These are phyloP conservation scores for Tetramorium parvispinum DNA, from an alignment of 1,140 invertebrate genomes.

Conservation along the genomic window DNA sequence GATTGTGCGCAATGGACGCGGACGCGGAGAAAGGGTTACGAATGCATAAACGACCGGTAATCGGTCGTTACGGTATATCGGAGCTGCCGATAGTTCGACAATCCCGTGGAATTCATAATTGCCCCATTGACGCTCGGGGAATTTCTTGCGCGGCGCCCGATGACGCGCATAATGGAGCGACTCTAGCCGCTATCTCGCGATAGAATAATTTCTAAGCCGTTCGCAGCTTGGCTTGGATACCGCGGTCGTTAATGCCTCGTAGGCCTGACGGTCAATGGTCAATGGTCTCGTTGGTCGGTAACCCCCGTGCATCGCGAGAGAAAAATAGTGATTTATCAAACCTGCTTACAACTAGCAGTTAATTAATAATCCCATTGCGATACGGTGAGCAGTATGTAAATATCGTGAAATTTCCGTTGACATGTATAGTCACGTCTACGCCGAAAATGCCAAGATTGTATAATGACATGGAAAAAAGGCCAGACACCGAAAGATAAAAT, in stretches of 20 bases:
- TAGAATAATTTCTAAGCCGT: conserved; percentile 50
- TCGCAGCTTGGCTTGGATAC: not conserved
- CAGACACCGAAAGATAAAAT: not conserved
- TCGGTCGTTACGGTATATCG: conserved; percentile 46
- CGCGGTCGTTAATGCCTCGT: conserved; percentile 40
- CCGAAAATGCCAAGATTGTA: not conserved
- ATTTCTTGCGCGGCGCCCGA: conserved; percentile 53
- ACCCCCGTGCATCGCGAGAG: conserved; percentile 1
- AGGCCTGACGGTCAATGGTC: conserved; percentile 13
- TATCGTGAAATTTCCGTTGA: not conserved
- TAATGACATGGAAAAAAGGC: not conserved
- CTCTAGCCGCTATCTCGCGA: conserved; percentile 11
- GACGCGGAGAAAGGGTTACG: conserved; percentile 58
- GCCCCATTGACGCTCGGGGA: conserved; percentile 60
- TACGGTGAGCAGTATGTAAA: not conserved
- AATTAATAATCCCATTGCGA: conserved; percentile 51
- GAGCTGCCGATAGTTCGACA: conserved; percentile 61
- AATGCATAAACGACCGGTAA: conserved; percentile 29
- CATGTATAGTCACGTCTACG: not conserved
- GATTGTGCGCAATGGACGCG: conserved; percentile 30
- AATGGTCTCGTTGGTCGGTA: conserved; percentile 50
- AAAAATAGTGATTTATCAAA: conserved; percentile 36
- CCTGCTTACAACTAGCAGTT: conserved; percentile 9
- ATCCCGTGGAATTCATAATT: conserved; percentile 69
- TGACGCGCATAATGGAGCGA: conserved; percentile 6